Evolutionary conservation across 2,888 invertebrate genomes (phyloP).

Genomic region (Cryptosula pallasiana): DNA sequence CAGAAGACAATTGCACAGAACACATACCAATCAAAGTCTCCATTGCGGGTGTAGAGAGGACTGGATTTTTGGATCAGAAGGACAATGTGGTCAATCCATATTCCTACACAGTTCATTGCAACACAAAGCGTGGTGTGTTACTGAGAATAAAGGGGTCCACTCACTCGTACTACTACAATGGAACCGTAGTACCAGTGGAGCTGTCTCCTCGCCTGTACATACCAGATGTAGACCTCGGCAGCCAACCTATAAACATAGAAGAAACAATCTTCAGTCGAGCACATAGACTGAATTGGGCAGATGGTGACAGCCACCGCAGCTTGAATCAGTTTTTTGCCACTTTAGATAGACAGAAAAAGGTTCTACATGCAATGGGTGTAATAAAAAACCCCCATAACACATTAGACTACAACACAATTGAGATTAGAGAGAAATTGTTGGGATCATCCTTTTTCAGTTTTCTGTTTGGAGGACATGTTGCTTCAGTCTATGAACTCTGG

Average conservation of each 20-base stretch:
- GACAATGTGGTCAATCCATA: neutral
- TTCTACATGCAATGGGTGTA: neutral
- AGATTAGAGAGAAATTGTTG: neutral
- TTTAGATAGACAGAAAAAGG: neutral
- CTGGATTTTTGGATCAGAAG: neutral
- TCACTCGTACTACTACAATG: neutral
- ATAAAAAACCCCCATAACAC: neutral
- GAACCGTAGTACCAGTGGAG: neutral
- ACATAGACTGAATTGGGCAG: neutral
- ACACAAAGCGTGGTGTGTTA: neutral
- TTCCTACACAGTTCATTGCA: neutral
- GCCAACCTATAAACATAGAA: neutral
- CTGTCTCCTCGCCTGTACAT: neutral
- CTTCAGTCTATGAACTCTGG: neutral
- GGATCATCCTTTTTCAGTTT: neutral
- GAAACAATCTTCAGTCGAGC: neutral
- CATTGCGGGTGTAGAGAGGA: neutral
- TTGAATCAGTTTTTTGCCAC: neutral
- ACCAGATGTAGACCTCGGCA: neutral
- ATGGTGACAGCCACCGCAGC: neutral
- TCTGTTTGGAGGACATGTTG: slow-evolving; percentile 2
- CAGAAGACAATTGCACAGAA: neutral
- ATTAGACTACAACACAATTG: neutral
- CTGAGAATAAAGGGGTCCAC: neutral
- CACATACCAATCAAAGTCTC: neutral